Evolutionary conservation across 2,888 invertebrate genomes (phyloP).

Genomic region (Dryocosmus kuriphilus): DNA sequence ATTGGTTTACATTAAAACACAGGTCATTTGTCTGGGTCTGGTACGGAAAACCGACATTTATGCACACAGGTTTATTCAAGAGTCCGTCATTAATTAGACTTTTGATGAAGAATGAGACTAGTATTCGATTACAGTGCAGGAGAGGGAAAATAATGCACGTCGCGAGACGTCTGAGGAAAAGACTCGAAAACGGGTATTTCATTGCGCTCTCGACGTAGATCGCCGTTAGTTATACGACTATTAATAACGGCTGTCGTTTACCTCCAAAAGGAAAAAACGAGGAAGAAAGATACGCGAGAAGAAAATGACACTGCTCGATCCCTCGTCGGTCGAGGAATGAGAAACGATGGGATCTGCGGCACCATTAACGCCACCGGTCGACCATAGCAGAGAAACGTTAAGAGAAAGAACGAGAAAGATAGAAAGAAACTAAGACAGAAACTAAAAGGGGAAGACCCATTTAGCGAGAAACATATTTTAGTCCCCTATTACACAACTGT

Average conservation of each 20-base stretch:
- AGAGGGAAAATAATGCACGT: constrained; percentile 27
- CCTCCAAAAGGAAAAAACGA: constrained; percentile 45
- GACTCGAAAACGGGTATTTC: constrained; percentile 46
- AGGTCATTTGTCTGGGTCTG: constrained; percentile 11
- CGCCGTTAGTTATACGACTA: constrained; percentile 48
- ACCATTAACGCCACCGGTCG: constrained; percentile 43
- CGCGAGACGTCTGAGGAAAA: constrained; percentile 32
- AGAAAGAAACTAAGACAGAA: constrained; percentile 13
- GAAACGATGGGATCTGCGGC: constrained; percentile 47
- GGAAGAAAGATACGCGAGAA: constrained; percentile 50
- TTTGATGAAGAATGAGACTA: neutral
- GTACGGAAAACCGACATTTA: neutral
- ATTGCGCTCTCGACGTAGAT: constrained; percentile 42
- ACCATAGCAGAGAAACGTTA: constrained; percentile 34
- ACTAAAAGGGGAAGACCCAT: neutral
- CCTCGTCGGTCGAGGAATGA: constrained; percentile 47
- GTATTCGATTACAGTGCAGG: constrained; percentile 28
- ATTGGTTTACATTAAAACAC: constrained; percentile 11
- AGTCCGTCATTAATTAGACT: constrained; percentile 1
- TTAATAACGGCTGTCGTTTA: constrained; percentile 52
- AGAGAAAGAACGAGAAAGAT: constrained; percentile 23
- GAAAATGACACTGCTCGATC: constrained; percentile 53
- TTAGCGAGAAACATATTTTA: constrained; percentile 2
- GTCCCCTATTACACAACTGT: neutral
- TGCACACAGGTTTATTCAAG: constrained; percentile 7